Base-by-base conservation (phyloP, 2,797 vertebrate species). In the Muraenolepis orangiensis region DNA sequence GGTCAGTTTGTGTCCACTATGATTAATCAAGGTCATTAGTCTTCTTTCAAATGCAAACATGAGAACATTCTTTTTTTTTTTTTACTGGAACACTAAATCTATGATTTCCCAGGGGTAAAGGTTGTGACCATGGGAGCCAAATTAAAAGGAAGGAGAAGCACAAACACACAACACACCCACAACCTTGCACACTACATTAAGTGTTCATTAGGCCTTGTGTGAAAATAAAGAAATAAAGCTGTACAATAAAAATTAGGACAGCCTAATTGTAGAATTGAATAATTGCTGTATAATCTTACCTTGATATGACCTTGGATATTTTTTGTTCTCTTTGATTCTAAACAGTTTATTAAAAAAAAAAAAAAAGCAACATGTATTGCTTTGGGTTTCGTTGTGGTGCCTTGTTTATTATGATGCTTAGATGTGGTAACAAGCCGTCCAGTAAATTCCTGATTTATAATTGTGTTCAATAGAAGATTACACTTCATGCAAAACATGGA, bases 31-130 rank as follows among this genome's bases (percentile, higher is more conserved):
- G 79, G 74, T 73, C 73, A 78, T 85, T 78, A 42, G 72, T 81
- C 75, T 82, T 76, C 71, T 75, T 77, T 81, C 78, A 80, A 80
- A 82, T 79, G 77, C 61, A 72, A 68, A 81, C 76, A 82, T 85
- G 83, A 77, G 78, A 76, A 79, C 61, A 74, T 16, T 38, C 61
- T 83, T n/a, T n/a, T n/a, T n/a, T 61, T 78, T 77, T 80, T 77
- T 64, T 57, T 18, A n/a, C 40, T 77, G 70, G 64, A 57, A 64
- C 81, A 81, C 81, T 76, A 74, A 70, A 79, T 69, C 77, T 66
- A 67, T 89, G 82, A 89, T 86, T 89, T 88, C 81, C 73, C 86
- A 51, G 30, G 80, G 76, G 84, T 73, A 46, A 74, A 66, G 71
- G 69, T 75, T 64, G 29, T n/a, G 71, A 70, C 57, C 6, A 16